phyloP scores from a whole-genome alignment of 2,888 invertebrate species.

The Acanthosepion esculentum region DNA sequence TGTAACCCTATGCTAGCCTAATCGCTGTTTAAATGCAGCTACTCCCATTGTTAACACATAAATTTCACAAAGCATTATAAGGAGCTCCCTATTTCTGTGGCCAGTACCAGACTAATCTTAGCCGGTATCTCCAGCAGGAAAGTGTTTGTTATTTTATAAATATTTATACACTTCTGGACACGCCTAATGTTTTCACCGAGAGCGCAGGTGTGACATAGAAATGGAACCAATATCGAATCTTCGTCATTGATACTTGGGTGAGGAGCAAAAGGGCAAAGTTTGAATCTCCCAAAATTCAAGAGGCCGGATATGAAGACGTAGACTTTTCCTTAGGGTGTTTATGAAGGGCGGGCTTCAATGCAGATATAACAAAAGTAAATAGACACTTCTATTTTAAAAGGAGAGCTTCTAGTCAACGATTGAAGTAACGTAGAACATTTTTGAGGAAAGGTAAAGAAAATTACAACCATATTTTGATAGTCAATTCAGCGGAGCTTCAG shows the following conservation, averaged over 20 bases:
- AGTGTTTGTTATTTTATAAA: no score
- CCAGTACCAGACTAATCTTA: no score
- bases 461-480: no score
- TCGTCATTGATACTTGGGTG: neutral
- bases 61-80: no score
- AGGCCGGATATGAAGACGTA: neutral
- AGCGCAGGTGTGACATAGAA: slow-evolving; percentile 11
- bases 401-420: neutral
- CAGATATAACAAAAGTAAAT: neutral
- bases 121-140: no score
- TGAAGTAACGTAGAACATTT: no score
- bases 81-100: no score
- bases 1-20: no score
- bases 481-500: no score
- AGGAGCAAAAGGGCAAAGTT: neutral
- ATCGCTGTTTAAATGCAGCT: no score
- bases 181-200: neutral
- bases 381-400: neutral
- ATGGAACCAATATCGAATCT: neutral
- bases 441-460: no score
- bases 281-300: neutral
- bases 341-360: neutral
- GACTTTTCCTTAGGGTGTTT: neutral
- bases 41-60: no score
- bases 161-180: neutral